Base-by-base conservation (phyloP, 2,113 vertebrate species). In the Collichthys lucidus region DNA sequence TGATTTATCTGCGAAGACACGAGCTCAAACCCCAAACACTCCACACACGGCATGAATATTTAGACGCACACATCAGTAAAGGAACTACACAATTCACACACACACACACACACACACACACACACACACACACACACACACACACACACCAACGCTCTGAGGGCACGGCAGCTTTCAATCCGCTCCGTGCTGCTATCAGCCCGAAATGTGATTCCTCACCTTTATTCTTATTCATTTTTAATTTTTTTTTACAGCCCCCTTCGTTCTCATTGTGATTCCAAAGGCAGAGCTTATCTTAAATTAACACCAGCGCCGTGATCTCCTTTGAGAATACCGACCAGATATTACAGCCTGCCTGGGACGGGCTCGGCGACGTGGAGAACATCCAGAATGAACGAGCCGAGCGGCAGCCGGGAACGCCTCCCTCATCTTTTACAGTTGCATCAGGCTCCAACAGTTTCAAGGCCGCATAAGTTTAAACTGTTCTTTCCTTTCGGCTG, bases 201-300 rank as follows among this genome's bases (percentile, higher is more conserved):
- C 67, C 42, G 10, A 70, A 89, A 77, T 80, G 74, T 82, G 88
- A 87, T 68, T 90, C 84, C 81, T 89, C 90, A 83, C 83, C 80
- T 86, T 89, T 80, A 75, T 89, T 87, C 80, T 83, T 56, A 49
- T 84, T 84, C 61, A 72, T 70, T 79, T 88, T 80, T 67, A 74
- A 85, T 79, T 74, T 70, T 78, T 78, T 84, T 77, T 80, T 83
- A 82, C 86, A 69, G 60, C 84, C 74, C 81, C 85, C 78, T 80
- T 83, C 70, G 11, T 84, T 78, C 88, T 87, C 89, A 82, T 92
- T 88, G 85, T 72, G 79, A 89, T 88, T 90, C 87, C 76, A 77
- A 53, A 87, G 76, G 76, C 83, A 79, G 80, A 89, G 83, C 90
- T 91, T 86, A 82, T 86, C 84, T 85, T 83, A 83, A 88, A 88